These are phyloP conservation scores for Thomomys bottae DNA, from an alignment of 2,113 vertebrate species.

Conservation along the genomic window DNA sequence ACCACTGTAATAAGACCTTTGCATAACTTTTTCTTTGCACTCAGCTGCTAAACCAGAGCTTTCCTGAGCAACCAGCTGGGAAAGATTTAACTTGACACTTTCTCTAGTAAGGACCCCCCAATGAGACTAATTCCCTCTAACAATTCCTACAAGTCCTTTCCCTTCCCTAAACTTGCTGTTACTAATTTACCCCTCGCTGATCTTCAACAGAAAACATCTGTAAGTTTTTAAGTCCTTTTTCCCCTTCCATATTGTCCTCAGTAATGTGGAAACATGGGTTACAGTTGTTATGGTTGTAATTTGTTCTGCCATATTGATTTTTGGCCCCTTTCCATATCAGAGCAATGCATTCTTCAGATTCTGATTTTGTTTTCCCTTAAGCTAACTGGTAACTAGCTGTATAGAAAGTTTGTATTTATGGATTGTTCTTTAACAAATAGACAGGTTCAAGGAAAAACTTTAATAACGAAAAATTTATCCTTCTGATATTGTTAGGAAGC, in stretches of 20 bases:
- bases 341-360: conserved; percentile 59
- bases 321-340: conserved; percentile 80
- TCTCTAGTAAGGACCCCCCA: conserved; percentile 47
- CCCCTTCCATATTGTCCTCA: conserved; percentile 64
- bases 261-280: conserved; percentile 84
- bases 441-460: background rate
- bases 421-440: conserved; percentile 12
- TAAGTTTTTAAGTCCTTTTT: conserved; percentile 86
- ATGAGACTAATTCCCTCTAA: conserved; percentile 68
- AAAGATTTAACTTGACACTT: conserved; percentile 87
- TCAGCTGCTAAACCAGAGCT: conserved; percentile 53
- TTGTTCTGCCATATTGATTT: conserved; percentile 86
- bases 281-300: conserved; percentile 85
- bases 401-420: conserved; percentile 11
- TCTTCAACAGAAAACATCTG: conserved; percentile 75
- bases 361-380: conserved; percentile 17
- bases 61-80: conserved; percentile 86
- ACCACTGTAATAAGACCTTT: background rate
- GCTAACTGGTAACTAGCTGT: background rate
- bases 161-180: conserved; percentile 72
- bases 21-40: conserved; percentile 55
- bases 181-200: conserved; percentile 73
- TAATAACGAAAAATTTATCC: conserved; percentile 18
- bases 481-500: conserved; percentile 37
- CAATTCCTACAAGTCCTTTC: conserved; percentile 82